These are phyloP conservation scores for Mesoclemmys tuberculata DNA, from an alignment of 2,113 vertebrate species.

Conservation along the genomic window DNA sequence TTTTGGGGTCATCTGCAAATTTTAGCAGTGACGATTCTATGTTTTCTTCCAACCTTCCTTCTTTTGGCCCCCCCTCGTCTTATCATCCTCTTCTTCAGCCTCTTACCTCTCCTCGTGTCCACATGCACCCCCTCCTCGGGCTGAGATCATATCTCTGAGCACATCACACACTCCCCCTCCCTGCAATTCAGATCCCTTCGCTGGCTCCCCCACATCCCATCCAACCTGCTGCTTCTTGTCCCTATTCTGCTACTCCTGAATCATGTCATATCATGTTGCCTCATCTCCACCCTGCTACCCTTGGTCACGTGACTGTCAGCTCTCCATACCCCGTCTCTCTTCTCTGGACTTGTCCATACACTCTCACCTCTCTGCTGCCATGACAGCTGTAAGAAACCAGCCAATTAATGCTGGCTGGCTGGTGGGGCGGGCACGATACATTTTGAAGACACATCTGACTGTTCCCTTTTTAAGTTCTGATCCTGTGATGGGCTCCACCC, in stretches of 20 bases:
- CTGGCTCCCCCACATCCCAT: too few species aligned
- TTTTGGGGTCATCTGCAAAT: too few species aligned
- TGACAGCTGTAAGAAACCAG: neutral
- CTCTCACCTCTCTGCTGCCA: neutral
- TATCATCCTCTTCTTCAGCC: too few species aligned
- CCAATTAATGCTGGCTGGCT: neutral
- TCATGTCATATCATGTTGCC: neutral
- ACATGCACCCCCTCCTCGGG: too few species aligned
- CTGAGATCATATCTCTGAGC: neutral
- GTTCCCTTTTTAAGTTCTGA: neutral
- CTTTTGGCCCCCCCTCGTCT: too few species aligned
- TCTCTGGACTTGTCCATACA: neutral
- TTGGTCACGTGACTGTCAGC: neutral
- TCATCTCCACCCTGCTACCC: neutral
- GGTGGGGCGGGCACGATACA: neutral
- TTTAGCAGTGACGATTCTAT: too few species aligned
- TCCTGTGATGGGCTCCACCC: neutral
- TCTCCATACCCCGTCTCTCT: neutral
- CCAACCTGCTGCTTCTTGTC: too few species aligned
- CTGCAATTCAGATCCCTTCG: neutral
- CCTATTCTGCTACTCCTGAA: neutral
- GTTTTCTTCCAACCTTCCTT: too few species aligned
- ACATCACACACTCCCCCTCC: neutral
- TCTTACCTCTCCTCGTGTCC: too few species aligned
- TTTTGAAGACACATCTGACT: neutral